A percentile compares a stretch with the other conserved stretches of the same genome.
Conservation (phyloP, 23 tunicate species). For the Aplidium turbinatum region DNA sequence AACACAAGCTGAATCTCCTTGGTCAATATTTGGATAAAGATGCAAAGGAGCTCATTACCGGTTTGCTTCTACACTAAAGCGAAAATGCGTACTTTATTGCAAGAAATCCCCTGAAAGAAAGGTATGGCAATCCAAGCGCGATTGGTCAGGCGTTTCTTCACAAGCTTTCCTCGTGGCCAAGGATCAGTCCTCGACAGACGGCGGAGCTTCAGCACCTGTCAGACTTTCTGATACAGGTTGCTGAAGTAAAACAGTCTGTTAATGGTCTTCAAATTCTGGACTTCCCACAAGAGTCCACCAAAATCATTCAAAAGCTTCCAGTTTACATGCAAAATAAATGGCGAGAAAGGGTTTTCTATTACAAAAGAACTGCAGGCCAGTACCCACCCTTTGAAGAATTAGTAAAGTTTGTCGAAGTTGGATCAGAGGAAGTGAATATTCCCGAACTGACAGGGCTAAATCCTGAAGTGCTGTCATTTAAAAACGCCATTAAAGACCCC, state of each 20-base stretch:
- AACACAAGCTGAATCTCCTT: slow-evolving; percentile 23
- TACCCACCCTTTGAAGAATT: slow-evolving; percentile 17
- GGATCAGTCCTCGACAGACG: neutral
- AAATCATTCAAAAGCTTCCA: slow-evolving; percentile 10
- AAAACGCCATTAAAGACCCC: neutral
- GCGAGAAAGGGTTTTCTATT: slow-evolving; percentile 1
- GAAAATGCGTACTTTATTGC: slow-evolving; percentile 29
- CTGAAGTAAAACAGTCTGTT: neutral
- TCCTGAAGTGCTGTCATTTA: no score
- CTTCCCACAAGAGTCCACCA: neutral
- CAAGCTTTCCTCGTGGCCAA: slow-evolving; percentile 5
- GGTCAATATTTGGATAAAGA: slow-evolving; percentile 24
- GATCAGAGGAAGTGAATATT: slow-evolving; percentile 1
- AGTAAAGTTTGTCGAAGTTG: neutral
- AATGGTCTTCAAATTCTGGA: slow-evolving; percentile 2
- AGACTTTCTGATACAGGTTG: slow-evolving; percentile 15
- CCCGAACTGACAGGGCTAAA: neutral
- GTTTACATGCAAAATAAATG: neutral
- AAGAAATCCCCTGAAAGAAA: slow-evolving; percentile 6
- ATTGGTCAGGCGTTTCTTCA: slow-evolving; percentile 9
- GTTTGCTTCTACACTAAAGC: slow-evolving; percentile 13
- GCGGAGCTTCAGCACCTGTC: neutral
- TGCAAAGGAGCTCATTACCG: neutral
- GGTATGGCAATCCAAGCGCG: slow-evolving; percentile 21
- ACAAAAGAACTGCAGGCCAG: neutral